phyloP scores from a whole-genome alignment of 2,113 vertebrate genomes.

The Myocastor coypus region DNA sequence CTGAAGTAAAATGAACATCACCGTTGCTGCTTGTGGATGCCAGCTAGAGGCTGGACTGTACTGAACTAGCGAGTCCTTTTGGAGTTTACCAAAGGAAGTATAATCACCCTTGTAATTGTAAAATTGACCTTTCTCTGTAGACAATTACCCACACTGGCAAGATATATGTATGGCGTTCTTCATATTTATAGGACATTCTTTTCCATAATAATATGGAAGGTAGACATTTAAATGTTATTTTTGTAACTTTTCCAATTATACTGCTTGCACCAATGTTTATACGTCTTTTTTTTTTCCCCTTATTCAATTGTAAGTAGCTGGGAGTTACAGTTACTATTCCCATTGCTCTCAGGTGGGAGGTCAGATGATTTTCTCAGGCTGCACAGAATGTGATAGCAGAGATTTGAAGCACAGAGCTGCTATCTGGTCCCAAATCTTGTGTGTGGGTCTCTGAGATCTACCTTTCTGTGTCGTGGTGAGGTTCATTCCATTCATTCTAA shows the following conservation, averaged over 20 bases:
- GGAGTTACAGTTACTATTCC: background rate
- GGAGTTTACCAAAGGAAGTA: slow-evolving; percentile 29
- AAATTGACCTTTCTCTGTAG: slow-evolving; percentile 38
- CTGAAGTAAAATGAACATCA: background rate
- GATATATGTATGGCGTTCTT: background rate
- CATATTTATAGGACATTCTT: slow-evolving; percentile 2
- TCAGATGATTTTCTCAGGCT: background rate
- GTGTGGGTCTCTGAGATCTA: background rate
- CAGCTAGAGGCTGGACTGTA: background rate
- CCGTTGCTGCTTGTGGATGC: background rate
- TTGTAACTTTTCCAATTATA: slow-evolving; percentile 28
- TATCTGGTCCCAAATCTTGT: background rate
- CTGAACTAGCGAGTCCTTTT: background rate
- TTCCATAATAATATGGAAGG: background rate
- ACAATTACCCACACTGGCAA: background rate
- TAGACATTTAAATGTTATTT: slow-evolving; percentile 39
- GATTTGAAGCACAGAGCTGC: background rate
- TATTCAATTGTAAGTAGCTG: background rate
- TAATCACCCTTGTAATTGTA: slow-evolving; percentile 40
- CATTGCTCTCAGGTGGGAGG: background rate
- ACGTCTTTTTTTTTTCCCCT: slow-evolving; percentile 1
- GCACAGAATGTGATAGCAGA: background rate
- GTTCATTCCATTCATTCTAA: background rate
- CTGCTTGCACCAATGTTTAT: slow-evolving; percentile 11
- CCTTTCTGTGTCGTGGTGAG: background rate